Base-by-base conservation (phyloP, 2,113 vertebrate species). In the Leucosticte australis region DNA sequence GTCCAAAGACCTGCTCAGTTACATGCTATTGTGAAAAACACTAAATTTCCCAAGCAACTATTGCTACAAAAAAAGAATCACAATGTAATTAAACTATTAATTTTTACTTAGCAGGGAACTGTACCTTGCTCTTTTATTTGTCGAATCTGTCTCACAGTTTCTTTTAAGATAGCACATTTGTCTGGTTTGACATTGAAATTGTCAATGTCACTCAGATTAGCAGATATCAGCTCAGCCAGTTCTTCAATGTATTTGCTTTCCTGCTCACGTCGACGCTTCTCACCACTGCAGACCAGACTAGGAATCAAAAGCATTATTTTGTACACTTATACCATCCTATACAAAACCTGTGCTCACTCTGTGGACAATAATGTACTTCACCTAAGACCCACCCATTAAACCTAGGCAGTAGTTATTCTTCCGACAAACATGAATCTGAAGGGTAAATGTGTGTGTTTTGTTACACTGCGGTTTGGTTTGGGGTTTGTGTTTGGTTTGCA, bases 91-190 rank as follows among this genome's bases (percentile, higher is more conserved):
- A 56, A 79, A 47, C 20, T 41, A 27, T 50, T 82, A 52, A n/a
- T 70, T 87, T 89, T 75, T 27, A 64, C 63, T 87, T 59, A 71
- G 70, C 57, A 80, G 76, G 24, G 30, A 74, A 92, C 57, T 23
- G 92, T 98, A 99, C 99, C 99, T 99, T 99, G 99, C 94, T 99
- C 99, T 97, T 99, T 99, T 98, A 99, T 99, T 97, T 99, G 99
- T 75, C 99, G 98, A 96, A 99, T 99, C 97, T 99, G 99, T 89
- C 99, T 98, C 96, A 99, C 99, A 0, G 99, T 99, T 98, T 99
- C 99, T 97, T 99, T 99, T 96, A 99, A 98, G 97, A 99, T 99
- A 90, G 99, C 99, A 96, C 99, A 99, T 98, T 99, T 99, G 97
- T 99, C 99, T 59, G 99, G 99, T 96, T 99, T 99, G 95, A 99